phyloP scores from a whole-genome alignment of 2,113 vertebrate species.

The Onychostoma macrolepis region DNA sequence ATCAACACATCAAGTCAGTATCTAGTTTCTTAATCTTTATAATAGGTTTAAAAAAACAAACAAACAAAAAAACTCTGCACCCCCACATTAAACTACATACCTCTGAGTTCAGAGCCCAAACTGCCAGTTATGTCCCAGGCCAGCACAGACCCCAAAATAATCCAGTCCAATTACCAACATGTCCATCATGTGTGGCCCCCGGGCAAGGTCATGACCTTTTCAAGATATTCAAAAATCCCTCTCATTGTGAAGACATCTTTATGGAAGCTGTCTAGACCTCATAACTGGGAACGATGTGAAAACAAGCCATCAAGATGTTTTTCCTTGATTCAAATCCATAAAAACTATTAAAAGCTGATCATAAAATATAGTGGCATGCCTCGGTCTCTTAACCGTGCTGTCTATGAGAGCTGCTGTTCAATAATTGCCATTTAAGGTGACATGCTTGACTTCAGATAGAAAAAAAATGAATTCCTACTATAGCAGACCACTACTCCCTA shows the following conservation, averaged over 20 bases:
- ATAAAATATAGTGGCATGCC: constrained; percentile 40
- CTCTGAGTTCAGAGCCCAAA: constrained; percentile 41
- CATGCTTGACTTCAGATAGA: constrained; percentile 47
- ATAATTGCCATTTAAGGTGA: constrained; percentile 74
- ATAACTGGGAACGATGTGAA: neutral
- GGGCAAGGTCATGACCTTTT: constrained; percentile 56
- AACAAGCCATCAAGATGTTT: neutral
- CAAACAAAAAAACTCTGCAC: neutral
- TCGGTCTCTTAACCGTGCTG: constrained; percentile 17
- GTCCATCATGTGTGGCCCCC: constrained; percentile 56
- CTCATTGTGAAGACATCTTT: constrained; percentile 47
- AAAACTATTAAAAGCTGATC: constrained; percentile 16
- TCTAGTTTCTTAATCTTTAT: neutral
- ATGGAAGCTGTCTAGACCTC: constrained; percentile 30
- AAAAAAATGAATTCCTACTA: constrained; percentile 48
- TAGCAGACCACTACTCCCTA: constrained; percentile 48
- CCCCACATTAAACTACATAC: constrained; percentile 23
- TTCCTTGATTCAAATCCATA: constrained; percentile 9
- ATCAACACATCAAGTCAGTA: neutral
- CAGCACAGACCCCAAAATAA: constrained; percentile 60
- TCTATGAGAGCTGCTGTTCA: constrained; percentile 20
- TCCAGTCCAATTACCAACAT: constrained; percentile 66
- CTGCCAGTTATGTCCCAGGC: constrained; percentile 34
- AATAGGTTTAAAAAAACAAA: neutral
- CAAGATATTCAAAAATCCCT: constrained; percentile 48